These are phyloP conservation scores for Porphyrio hochstetteri DNA, from an alignment of 2,113 vertebrate species.

Conservation along the genomic window DNA sequence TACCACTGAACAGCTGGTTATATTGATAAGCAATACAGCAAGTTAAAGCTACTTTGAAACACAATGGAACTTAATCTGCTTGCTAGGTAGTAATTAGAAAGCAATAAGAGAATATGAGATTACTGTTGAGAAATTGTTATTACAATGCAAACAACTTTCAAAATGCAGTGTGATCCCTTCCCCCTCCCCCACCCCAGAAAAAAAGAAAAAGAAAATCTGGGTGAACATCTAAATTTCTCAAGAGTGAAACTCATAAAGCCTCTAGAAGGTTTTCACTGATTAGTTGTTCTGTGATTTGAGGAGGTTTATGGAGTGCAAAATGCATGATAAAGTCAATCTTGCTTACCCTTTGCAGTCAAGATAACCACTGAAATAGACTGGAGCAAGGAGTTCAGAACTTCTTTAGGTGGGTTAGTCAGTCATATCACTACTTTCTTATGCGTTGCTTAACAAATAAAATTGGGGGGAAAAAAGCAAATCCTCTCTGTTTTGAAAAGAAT, in stretches of 20 bases:
- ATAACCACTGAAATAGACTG: neutral
- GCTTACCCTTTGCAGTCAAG: neutral
- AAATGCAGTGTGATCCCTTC: slow-evolving; percentile 36
- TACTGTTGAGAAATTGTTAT: slow-evolving; percentile 67
- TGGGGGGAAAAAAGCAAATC: neutral
- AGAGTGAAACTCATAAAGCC: neutral
- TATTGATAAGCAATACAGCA: slow-evolving; percentile 86
- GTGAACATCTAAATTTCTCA: neutral
- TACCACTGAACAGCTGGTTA: slow-evolving; percentile 82
- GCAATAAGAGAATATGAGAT: slow-evolving; percentile 72
- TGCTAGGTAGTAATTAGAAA: slow-evolving; percentile 82
- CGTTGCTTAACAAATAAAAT: neutral
- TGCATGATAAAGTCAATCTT: neutral
- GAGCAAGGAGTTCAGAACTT: neutral
- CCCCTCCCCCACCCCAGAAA: neutral
- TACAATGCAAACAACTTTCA: slow-evolving; percentile 72
- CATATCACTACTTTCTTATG: neutral
- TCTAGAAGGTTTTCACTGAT: neutral
- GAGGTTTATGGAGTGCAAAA: neutral
- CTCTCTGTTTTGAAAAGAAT: neutral
- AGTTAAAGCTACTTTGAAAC: slow-evolving; percentile 82
- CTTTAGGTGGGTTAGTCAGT: neutral
- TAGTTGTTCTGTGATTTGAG: neutral
- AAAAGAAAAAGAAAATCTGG: neutral
- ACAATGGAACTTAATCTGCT: slow-evolving; percentile 81